phyloP scores from a whole-genome alignment of 2,113 vertebrate species.

The Calidris pygmaea region DNA sequence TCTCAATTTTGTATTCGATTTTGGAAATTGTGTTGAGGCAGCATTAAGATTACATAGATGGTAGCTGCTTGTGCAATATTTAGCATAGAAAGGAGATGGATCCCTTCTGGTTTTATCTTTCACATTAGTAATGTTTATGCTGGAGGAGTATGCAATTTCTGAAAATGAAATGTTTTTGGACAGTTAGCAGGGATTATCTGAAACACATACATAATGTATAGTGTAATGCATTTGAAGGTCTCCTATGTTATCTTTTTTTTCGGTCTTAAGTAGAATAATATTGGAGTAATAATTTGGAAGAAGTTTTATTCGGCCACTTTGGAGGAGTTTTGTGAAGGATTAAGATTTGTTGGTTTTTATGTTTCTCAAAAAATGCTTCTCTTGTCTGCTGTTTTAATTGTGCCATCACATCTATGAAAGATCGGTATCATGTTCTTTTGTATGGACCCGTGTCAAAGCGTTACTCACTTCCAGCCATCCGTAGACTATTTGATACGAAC shows the following conservation, averaged over 20 bases:
- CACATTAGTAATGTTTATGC: slow-evolving; percentile 40
- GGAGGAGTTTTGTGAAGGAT: slow-evolving; percentile 1
- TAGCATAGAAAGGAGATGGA: slow-evolving; percentile 31
- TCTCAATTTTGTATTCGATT: slow-evolving; percentile 14
- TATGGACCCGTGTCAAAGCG: not conserved
- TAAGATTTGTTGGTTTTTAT: slow-evolving; percentile 27
- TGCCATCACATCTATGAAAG: slow-evolving; percentile 20
- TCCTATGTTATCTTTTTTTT: not conserved
- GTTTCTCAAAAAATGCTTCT: slow-evolving; percentile 14
- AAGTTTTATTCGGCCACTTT: slow-evolving; percentile 32
- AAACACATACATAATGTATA: slow-evolving; percentile 28
- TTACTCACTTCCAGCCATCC: slow-evolving; percentile 1
- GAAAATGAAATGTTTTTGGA: slow-evolving; percentile 43
- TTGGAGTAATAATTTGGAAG: not conserved
- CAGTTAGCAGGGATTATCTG: slow-evolving; percentile 29
- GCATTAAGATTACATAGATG: slow-evolving; percentile 3
- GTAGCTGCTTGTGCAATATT: slow-evolving; percentile 17
- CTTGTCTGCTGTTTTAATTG: not conserved
- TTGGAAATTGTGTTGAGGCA: slow-evolving; percentile 23
- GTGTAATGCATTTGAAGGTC: slow-evolving; percentile 16
- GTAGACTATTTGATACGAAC: not conserved
- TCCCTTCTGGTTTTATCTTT: slow-evolving; percentile 29
- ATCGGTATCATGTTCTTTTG: slow-evolving; percentile 25
- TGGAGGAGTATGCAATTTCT: slow-evolving; percentile 28
- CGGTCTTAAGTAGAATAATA: not conserved